Base-by-base conservation (phyloP, 2,888 invertebrate genomes). In the Homarus gammarus region DNA sequence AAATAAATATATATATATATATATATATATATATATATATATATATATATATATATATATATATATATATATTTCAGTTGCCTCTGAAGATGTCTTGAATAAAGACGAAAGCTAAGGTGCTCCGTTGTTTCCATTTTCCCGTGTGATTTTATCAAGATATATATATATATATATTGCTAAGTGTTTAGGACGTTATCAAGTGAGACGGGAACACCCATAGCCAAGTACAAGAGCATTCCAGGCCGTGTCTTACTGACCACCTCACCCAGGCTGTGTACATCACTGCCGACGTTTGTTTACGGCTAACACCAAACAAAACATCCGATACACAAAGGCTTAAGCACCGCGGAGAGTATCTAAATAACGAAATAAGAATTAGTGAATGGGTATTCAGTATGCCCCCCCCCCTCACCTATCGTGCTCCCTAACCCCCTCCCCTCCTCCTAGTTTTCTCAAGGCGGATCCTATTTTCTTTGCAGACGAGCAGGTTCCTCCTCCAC, bases 401-500 rank as follows among this genome's bases (percentile, higher is more conserved):
- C 12, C 61, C 83, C 49, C 72, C 51, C 33, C 49, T 44, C 70
- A 31, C 5, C 72, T 31, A 27, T 6, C 61, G 0, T 33, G 27
- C 31, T 5, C 27, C 31, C 64, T 31, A 22, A 2, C 31, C 73
- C 2, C 64, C 33, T 40, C 33, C 68, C 0, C 75, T 44, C 49
- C 33, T 27, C 56, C 33, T 6, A n/a, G 33, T 85, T 78, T 78
- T 85, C 36, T 68, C 64, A 40, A 15, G 38, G 85, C 10, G 44
- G 73, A 77, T 77, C 78, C 78, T 78, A 44, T 44, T 49, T 85
- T 68, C 68, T 27, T 78, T 77, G 77, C 77, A 78, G 85, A 38
- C 68, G 85, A 77, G 49, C 85, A 78, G 85, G 84, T 84, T 64
- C 75, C 84, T 75, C n/a, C 68, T 64, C 40, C 27, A 3, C 64